Conservation (phyloP, 2,797 vertebrate genomes). For the Acestrorhynchus altus region DNA sequence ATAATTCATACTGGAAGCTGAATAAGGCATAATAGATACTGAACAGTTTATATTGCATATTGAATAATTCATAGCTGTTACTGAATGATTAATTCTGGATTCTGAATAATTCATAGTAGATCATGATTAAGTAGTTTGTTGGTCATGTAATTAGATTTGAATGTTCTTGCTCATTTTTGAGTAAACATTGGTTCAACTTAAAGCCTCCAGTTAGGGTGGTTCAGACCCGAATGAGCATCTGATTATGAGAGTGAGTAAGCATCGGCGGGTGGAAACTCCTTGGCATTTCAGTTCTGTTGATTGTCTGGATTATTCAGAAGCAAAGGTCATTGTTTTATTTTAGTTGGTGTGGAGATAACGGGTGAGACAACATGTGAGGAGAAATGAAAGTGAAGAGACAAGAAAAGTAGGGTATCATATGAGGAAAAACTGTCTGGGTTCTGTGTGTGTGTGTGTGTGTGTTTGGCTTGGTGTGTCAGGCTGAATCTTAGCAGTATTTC, state of each 20-base stretch:
- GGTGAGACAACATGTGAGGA: not conserved
- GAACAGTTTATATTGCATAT: not conserved
- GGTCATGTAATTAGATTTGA: not conserved
- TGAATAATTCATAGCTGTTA: not conserved
- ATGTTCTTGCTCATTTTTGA: not conserved
- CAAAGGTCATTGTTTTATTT: not conserved
- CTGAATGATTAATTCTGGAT: not conserved
- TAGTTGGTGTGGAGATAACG: not conserved
- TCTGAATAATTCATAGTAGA: not conserved
- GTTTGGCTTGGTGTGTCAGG: constrained; percentile 35
- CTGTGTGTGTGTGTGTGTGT: constrained; percentile 15
- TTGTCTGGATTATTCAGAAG: constrained; percentile 36
- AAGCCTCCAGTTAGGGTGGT: no score
- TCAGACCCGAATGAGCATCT: not conserved
- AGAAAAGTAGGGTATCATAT: not conserved
- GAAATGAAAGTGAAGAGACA: not conserved
- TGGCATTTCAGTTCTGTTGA: constrained; percentile 25
- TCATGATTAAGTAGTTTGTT: not conserved
- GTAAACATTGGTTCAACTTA: not conserved
- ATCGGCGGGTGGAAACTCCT: not conserved
- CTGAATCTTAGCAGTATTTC: constrained; percentile 43
- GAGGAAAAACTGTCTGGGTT: not conserved
- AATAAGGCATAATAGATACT: not conserved
- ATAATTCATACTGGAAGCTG: not conserved
- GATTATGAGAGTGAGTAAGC: constrained; percentile 6